Evolutionary conservation across 2,113 vertebrate genomes (phyloP).

Genomic region (Stigmatopora nigra): DNA sequence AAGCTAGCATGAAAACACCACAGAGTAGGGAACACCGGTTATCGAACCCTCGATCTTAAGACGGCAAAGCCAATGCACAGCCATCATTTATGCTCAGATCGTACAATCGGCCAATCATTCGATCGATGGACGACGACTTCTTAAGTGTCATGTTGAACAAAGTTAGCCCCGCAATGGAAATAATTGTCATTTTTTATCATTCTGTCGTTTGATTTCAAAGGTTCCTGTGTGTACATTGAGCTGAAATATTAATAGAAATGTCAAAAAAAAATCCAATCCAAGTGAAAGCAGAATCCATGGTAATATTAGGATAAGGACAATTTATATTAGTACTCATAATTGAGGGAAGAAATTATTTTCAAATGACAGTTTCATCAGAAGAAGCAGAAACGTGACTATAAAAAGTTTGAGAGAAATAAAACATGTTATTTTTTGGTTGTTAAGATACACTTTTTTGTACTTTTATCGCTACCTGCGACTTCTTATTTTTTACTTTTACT

Average conservation of each 20-base stretch:
- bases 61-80: too few species aligned
- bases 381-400: slow-evolving; percentile 58
- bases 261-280: slow-evolving; percentile 66
- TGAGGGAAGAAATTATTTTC: slow-evolving; percentile 64
- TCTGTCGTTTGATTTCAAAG: slow-evolving; percentile 63
- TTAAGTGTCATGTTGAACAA: slow-evolving; percentile 32
- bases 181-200: slow-evolving; percentile 62
- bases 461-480: too few species aligned
- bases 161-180: slow-evolving; percentile 20
- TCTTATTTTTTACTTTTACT: too few species aligned
- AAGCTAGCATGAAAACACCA: too few species aligned
- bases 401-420: slow-evolving; percentile 29
- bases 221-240: slow-evolving; percentile 54
- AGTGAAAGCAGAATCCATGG: slow-evolving; percentile 57
- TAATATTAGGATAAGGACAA: slow-evolving; percentile 69
- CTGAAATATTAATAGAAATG: slow-evolving; percentile 66
- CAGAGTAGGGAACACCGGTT: too few species aligned
- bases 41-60: too few species aligned
- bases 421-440: slow-evolving; percentile 50
- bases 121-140: slow-evolving; percentile 60
- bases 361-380: slow-evolving; percentile 72
- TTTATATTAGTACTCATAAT: slow-evolving; percentile 62
- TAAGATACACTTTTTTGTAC: slow-evolving; percentile 26
- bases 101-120: slow-evolving; percentile 56
- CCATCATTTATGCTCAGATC: slow-evolving; percentile 29